Evolutionary conservation across 1,140 invertebrate species (phyloP).

Genomic region (Plutomurus gul): DNA sequence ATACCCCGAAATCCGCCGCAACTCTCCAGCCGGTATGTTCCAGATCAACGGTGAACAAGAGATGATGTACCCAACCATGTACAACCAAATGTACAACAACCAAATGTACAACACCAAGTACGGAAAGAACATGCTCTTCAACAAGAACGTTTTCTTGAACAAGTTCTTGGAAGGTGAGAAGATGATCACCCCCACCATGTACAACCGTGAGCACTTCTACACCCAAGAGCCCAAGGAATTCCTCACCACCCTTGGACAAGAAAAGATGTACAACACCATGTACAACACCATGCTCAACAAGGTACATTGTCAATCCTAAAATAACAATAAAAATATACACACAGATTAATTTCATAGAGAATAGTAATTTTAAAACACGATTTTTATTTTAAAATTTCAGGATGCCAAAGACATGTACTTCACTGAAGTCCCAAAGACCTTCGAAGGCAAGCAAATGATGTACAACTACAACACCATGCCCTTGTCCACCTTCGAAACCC

Average conservation of each 20-base stretch:
- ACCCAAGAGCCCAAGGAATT: constrained; percentile 18
- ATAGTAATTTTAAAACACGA: neutral
- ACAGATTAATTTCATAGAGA: neutral
- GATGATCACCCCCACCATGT: constrained; percentile 6
- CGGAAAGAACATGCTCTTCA: constrained; percentile 14
- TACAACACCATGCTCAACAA: constrained; percentile 24
- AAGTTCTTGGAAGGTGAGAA: constrained; percentile 6
- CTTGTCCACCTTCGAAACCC: neutral
- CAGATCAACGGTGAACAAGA: constrained; percentile 17
- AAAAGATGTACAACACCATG: constrained; percentile 10
- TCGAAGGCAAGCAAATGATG: constrained; percentile 17
- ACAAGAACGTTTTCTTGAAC: neutral
- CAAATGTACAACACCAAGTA: neutral
- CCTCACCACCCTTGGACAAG: neutral
- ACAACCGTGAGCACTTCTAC: neutral
- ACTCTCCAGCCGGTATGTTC: constrained; percentile 23
- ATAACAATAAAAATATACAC: neutral
- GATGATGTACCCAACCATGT: constrained; percentile 13
- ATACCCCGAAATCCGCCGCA: constrained; percentile 22
- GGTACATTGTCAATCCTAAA: neutral
- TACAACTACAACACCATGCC: constrained; percentile 18
- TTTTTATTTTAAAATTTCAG: neutral
- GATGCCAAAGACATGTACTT: constrained; percentile 23
- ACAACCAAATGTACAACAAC: neutral
- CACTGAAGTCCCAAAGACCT: constrained; percentile 7